A percentile compares a stretch with the other conserved stretches of the same genome.
phyloP scores from a whole-genome alignment of 2,113 vertebrate genomes.

The Ploceus nigricollis region DNA sequence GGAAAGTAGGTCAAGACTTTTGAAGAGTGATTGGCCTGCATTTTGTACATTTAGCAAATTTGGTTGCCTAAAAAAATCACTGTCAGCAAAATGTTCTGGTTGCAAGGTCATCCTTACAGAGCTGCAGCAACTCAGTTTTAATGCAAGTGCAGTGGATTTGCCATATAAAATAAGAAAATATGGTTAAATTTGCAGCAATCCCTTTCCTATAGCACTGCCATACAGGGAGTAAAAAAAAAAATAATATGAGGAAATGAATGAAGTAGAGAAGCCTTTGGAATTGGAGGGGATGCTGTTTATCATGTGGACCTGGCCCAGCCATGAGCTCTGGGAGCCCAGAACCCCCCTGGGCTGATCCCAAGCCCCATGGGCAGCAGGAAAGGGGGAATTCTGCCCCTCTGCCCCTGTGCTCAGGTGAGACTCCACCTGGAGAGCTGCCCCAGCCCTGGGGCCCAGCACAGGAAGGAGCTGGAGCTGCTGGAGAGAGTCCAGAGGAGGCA shows the following conservation, averaged over 20 bases:
- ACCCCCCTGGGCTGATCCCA: background rate
- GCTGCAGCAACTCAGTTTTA: background rate
- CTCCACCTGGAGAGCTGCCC: background rate
- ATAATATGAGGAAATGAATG: background rate
- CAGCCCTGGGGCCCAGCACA: background rate
- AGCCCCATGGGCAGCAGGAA: background rate
- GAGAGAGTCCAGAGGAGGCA: background rate
- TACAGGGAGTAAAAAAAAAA: background rate
- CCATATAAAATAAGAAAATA: background rate
- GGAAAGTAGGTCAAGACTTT: constrained; percentile 64
- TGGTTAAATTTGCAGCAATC: background rate
- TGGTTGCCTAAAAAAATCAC: constrained; percentile 46
- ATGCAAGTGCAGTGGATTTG: background rate
- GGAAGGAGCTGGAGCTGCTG: background rate
- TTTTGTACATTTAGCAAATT: constrained; percentile 62
- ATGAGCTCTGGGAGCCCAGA: background rate
- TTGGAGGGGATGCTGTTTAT: background rate
- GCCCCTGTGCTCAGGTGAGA: background rate
- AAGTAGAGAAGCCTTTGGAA: background rate
- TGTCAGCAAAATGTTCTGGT: constrained; percentile 44
- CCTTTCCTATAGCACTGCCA: background rate
- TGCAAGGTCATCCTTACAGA: background rate
- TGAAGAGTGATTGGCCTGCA: constrained; percentile 30
- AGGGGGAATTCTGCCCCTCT: background rate
- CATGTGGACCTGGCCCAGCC: background rate